These are phyloP conservation scores for Magallana nippona DNA, from an alignment of 2,888 invertebrate genomes.

Conservation along the genomic window DNA sequence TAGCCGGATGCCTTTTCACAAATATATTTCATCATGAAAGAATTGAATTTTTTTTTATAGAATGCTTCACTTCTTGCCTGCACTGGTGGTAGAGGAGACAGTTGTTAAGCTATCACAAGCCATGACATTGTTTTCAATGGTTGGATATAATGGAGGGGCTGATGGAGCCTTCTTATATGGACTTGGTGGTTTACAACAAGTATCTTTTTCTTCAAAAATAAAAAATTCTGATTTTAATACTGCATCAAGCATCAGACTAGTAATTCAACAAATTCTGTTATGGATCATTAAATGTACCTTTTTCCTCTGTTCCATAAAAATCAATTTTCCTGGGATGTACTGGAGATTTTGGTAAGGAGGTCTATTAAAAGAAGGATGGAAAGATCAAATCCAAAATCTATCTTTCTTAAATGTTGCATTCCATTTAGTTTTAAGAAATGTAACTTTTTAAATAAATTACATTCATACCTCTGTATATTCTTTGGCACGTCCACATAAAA, in stretches of 20 bases:
- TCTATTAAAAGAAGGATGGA: background rate
- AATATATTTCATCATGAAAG: background rate
- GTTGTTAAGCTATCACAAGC: slow-evolving; percentile 49
- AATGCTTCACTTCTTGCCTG: background rate
- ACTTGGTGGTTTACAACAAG: background rate
- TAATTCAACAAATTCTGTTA: background rate
- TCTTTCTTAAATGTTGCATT: background rate
- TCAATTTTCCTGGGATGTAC: slow-evolving; percentile 27
- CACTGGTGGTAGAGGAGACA: slow-evolving; percentile 38
- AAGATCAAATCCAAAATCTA: background rate
- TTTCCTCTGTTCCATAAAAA: slow-evolving; percentile 5
- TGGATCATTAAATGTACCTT: background rate
- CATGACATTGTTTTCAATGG: slow-evolving; percentile 15
- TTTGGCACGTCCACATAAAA: slow-evolving; percentile 39
- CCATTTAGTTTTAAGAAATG: background rate
- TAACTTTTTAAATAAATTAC: background rate
- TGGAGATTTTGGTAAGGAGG: background rate
- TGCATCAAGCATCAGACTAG: background rate
- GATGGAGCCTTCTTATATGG: slow-evolving; percentile 17
- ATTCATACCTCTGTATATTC: background rate
- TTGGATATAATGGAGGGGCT: slow-evolving; percentile 32
- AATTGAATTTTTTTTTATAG: background rate
- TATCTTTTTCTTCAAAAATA: slow-evolving; percentile 12
- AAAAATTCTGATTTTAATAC: background rate
- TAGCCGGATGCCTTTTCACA: too few species aligned